These are phyloP conservation scores for Acridotheres tristis DNA, from an alignment of 2,797 vertebrate genomes.

Conservation along the genomic window DNA sequence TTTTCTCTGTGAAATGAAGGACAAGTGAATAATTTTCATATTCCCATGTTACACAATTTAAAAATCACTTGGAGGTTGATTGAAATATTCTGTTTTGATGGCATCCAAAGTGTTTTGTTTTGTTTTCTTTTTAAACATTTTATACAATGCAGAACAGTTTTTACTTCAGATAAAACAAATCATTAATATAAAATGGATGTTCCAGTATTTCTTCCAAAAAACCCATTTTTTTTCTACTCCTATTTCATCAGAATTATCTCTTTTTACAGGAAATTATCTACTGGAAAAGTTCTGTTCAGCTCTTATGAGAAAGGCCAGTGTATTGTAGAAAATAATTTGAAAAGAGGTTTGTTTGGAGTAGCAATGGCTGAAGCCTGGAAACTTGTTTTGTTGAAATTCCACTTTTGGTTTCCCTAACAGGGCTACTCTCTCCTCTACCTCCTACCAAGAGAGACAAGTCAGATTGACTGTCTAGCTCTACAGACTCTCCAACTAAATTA, in stretches of 20 bases:
- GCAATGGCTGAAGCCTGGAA: background rate
- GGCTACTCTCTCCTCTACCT: background rate
- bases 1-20: background rate
- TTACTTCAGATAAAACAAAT: constrained; percentile 16
- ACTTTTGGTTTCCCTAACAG: background rate
- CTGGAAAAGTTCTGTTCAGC: background rate
- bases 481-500: background rate
- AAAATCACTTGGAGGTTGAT: background rate
- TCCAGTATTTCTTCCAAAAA: background rate
- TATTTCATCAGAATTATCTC: background rate
- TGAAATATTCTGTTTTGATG: constrained; percentile 35
- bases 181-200: background rate
- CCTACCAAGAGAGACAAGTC: background rate
- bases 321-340: background rate
- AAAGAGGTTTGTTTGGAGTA: background rate
- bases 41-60: background rate
- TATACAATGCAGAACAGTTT: background rate
- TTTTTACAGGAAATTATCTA: background rate
- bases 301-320: background rate
- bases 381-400: background rate
- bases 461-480: background rate
- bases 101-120: background rate
- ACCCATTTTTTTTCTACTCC: background rate
- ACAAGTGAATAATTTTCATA: constrained; percentile 18
- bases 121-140: constrained; percentile 13